Evolutionary conservation across 2,888 invertebrate genomes (phyloP).

Genomic region (Drosophila falleni): DNA sequence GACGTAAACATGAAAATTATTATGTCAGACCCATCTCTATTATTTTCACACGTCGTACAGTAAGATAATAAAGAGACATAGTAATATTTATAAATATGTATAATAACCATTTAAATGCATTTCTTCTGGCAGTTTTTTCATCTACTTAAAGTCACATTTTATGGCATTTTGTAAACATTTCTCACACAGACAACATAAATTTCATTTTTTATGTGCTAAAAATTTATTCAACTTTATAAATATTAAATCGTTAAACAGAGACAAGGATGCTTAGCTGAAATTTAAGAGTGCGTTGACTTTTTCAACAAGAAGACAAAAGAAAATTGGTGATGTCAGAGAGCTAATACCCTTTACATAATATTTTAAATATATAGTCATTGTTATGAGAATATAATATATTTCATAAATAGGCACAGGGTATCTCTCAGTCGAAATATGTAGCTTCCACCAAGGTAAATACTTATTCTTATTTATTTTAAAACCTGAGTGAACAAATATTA

Average conservation of each 20-base stretch:
- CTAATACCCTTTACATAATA: neutral
- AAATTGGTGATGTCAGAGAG: neutral
- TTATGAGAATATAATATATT: neutral
- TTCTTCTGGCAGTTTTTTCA: slow-evolving; percentile 13
- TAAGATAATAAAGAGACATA: slow-evolving; percentile 36
- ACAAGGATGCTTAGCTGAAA: slow-evolving; percentile 17
- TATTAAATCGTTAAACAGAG: slow-evolving; percentile 6
- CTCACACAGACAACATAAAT: slow-evolving; percentile 28
- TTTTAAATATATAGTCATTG: neutral
- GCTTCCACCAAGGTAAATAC: neutral
- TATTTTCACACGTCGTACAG: slow-evolving; percentile 33
- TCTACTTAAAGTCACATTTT: slow-evolving; percentile 25
- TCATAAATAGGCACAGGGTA: neutral
- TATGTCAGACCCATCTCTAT: slow-evolving; percentile 21
- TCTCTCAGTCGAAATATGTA: neutral
- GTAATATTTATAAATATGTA: slow-evolving; percentile 44
- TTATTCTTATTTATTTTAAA: neutral
- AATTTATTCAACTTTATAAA: slow-evolving; percentile 18
- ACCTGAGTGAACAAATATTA: neutral
- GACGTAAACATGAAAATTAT: slow-evolving; percentile 32
- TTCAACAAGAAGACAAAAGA: neutral
- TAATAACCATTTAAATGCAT: slow-evolving; percentile 44
- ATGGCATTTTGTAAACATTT: slow-evolving; percentile 35
- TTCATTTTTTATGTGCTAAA: slow-evolving; percentile 17
- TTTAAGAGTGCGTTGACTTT: slow-evolving; percentile 26